phyloP scores from a whole-genome alignment of 1,140 invertebrate genomes.

The Phymastichus coffea region DNA sequence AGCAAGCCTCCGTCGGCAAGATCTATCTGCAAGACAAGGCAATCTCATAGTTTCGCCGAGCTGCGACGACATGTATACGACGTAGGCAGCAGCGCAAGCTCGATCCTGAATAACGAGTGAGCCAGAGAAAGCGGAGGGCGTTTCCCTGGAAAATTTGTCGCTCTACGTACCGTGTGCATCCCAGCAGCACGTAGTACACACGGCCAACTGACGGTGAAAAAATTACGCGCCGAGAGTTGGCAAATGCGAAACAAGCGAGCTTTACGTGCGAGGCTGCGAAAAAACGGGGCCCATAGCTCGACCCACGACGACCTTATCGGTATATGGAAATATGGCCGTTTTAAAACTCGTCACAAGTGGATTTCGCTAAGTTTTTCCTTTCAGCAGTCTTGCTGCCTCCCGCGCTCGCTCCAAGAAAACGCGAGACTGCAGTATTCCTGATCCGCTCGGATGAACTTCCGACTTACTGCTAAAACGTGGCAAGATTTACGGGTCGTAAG shows the following conservation, averaged over 20 bases:
- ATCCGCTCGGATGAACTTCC: slow-evolving; percentile 52
- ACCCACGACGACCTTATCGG: no score
- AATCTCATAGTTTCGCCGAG: slow-evolving; percentile 28
- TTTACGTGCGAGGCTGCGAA: no score
- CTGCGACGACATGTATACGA: neutral
- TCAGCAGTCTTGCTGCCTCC: slow-evolving; percentile 42
- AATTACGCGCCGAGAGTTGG: slow-evolving; percentile 2
- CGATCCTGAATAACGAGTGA: slow-evolving; percentile 12
- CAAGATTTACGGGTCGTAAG: slow-evolving; percentile 53
- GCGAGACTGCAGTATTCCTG: slow-evolving; percentile 43
- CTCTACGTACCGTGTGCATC: no score
- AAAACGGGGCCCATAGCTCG: no score
- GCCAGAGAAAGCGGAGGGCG: neutral
- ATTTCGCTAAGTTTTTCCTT: no score
- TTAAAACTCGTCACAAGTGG: slow-evolving; percentile 53
- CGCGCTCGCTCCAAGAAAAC: neutral
- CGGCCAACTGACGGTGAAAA: neutral
- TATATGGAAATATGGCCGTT: slow-evolving; percentile 40
- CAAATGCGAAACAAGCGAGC: slow-evolving; percentile 23
- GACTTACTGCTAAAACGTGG: slow-evolving; percentile 58
- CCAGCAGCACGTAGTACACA: neutral
- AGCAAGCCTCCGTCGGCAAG: slow-evolving; percentile 11
- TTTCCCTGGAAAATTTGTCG: no score
- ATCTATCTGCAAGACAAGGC: slow-evolving; percentile 32
- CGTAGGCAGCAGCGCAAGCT: no score